Percentiles rank a stretch among this genome's conserved stretches.
Conservation (phyloP, 2,888 invertebrate species). For the Endotricha flammealis region DNA sequence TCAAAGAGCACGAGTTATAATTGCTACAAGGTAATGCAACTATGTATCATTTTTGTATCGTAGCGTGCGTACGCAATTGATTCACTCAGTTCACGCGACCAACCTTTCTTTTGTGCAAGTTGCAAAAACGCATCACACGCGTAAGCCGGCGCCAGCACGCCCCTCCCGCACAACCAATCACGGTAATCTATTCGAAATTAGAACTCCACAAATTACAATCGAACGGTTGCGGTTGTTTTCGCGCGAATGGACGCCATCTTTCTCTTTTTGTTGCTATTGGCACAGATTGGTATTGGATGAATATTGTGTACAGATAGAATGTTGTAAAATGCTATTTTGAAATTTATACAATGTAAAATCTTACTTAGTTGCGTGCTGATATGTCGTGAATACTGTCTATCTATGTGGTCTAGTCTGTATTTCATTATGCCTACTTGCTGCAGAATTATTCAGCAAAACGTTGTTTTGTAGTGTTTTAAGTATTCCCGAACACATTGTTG, state of each 20-base stretch:
- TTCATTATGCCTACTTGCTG: no score
- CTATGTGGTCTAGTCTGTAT: no score
- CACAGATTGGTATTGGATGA: not conserved
- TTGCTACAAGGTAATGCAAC: conserved; percentile 7
- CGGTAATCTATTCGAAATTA: conserved; percentile 57
- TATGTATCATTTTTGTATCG: conserved; percentile 18
- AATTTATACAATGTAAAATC: no score
- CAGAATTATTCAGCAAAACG: no score
- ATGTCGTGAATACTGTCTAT: no score
- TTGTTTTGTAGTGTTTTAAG: no score
- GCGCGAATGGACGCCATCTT: conserved; percentile 35
- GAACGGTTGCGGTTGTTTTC: conserved; percentile 34
- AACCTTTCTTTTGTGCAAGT: conserved; percentile 1
- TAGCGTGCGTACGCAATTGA: conserved; percentile 34
- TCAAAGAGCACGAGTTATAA: conserved; percentile 3
- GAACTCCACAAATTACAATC: conserved; percentile 51
- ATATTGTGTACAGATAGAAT: not conserved
- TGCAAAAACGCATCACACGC: conserved; percentile 45
- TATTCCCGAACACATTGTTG: no score
- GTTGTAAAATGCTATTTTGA: no score
- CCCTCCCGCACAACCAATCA: conserved; percentile 52
- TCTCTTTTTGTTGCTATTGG: conserved; percentile 2
- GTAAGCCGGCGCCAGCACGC: conserved; percentile 42
- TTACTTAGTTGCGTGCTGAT: no score
- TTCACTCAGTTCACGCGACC: conserved; percentile 40